A percentile compares a stretch with the other conserved stretches of the same genome.
These are phyloP conservation scores for Bryconaethiops microstoma DNA, from an alignment of 2,797 vertebrate species.

Conservation along the genomic window DNA sequence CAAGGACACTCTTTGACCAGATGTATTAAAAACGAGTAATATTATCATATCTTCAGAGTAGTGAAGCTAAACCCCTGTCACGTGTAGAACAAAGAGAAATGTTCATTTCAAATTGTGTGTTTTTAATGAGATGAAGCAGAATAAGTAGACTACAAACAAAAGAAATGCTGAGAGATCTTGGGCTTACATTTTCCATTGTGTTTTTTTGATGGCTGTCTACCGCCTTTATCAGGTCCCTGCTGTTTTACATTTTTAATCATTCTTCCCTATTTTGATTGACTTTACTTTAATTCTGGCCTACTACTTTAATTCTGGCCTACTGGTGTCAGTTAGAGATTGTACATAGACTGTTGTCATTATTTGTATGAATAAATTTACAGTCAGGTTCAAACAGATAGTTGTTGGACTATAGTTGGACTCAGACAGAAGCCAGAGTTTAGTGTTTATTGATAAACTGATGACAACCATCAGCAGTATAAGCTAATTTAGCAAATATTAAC, in stretches of 20 bases:
- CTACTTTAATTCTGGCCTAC: no score
- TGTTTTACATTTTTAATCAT: background rate
- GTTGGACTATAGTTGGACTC: no score
- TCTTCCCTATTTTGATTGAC: no score
- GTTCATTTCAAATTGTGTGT: background rate
- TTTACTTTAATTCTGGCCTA: no score
- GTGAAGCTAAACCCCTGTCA: background rate
- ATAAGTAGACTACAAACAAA: background rate
- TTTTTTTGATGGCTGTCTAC: background rate
- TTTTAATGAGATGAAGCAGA: constrained; percentile 4
- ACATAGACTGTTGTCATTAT: no score
- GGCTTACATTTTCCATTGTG: background rate
- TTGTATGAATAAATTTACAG: no score
- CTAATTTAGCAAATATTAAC: no score
- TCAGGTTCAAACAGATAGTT: no score
- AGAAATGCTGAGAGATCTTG: background rate
- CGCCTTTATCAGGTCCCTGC: background rate
- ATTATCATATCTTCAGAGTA: constrained; percentile 2
- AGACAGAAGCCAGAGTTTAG: no score
- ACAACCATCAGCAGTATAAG: no score
- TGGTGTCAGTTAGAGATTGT: background rate
- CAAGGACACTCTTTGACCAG: constrained; percentile 13
- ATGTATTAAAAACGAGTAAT: background rate
- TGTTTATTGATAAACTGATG: no score
- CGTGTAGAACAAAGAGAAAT: constrained; percentile 2